Percentiles rank a stretch among this genome's conserved stretches.
phyloP scores from a whole-genome alignment of 2,113 vertebrate genomes.

The Oenanthe oenanthe region DNA sequence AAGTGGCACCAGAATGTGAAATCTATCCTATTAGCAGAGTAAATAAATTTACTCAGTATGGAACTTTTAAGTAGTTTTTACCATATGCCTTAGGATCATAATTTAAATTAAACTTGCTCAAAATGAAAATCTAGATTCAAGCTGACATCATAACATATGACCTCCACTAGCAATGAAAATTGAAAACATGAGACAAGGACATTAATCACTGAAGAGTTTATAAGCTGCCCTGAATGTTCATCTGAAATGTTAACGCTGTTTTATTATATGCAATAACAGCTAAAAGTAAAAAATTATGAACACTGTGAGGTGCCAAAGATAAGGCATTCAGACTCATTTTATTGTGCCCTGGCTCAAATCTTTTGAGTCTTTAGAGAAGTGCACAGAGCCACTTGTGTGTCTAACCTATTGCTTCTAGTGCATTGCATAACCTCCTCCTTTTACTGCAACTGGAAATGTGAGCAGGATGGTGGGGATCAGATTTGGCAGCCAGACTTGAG shows the following conservation, averaged over 20 bases:
- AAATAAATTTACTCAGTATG: neutral
- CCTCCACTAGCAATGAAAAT: conserved; percentile 29
- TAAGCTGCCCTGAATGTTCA: neutral
- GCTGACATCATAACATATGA: conserved; percentile 34
- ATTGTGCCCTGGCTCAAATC: neutral
- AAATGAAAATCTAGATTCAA: conserved; percentile 38
- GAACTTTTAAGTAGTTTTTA: neutral
- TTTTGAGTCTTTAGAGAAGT: neutral
- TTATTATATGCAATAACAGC: conserved; percentile 20
- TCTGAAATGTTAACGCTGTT: neutral
- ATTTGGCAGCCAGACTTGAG: neutral
- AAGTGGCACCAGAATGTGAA: neutral
- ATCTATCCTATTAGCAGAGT: neutral
- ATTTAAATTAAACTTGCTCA: conserved; percentile 38
- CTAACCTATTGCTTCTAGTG: neutral
- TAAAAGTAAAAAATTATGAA: conserved; percentile 1
- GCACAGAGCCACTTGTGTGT: neutral
- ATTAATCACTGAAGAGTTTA: conserved; percentile 23
- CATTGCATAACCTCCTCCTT: neutral
- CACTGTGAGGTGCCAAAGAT: neutral
- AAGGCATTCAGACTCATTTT: neutral
- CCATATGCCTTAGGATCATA: neutral
- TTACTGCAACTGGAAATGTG: neutral
- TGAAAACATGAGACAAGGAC: conserved; percentile 23
- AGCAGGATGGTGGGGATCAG: neutral